These are phyloP conservation scores for Avahi laniger DNA, from an alignment of 2,797 vertebrate species.

Conservation along the genomic window DNA sequence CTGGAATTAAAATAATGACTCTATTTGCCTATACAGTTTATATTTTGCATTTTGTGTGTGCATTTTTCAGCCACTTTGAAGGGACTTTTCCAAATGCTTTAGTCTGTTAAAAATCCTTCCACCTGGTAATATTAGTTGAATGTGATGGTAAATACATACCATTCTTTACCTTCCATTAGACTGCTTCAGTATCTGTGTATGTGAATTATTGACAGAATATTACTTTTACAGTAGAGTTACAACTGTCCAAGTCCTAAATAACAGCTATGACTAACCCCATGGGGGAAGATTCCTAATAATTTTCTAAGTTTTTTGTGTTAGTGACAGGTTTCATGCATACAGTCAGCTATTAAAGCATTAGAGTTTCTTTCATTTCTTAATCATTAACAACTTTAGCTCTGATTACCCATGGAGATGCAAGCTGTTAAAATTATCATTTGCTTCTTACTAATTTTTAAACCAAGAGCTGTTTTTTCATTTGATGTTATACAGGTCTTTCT, in stretches of 20 bases:
- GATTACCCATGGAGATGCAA: constrained; percentile 76
- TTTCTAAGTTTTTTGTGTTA: constrained; percentile 60
- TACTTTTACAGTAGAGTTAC: constrained; percentile 50
- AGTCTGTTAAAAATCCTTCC: constrained; percentile 16
- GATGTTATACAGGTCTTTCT: constrained; percentile 48
- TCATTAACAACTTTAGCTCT: constrained; percentile 67
- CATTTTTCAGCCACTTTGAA: constrained; percentile 35
- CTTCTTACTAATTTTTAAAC: constrained; percentile 72
- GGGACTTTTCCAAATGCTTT: neutral
- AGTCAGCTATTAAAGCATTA: constrained; percentile 71
- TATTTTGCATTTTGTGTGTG: neutral
- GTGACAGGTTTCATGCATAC: constrained; percentile 63
- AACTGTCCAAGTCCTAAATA: constrained; percentile 64
- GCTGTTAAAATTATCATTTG: constrained; percentile 77
- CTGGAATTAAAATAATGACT: neutral
- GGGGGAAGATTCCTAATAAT: constrained; percentile 59
- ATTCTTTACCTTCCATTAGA: constrained; percentile 2
- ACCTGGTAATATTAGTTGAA: neutral
- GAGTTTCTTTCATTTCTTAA: constrained; percentile 75
- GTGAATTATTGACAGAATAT: constrained; percentile 32
- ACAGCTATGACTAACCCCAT: constrained; percentile 53
- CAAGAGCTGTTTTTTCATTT: constrained; percentile 46
- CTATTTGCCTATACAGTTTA: neutral
- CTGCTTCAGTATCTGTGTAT: constrained; percentile 12
- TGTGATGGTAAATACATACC: neutral